Percentiles rank a stretch among this genome's conserved stretches.
Conservation (phyloP, 2,113 vertebrate species). For the Nematolebias whitei region DNA sequence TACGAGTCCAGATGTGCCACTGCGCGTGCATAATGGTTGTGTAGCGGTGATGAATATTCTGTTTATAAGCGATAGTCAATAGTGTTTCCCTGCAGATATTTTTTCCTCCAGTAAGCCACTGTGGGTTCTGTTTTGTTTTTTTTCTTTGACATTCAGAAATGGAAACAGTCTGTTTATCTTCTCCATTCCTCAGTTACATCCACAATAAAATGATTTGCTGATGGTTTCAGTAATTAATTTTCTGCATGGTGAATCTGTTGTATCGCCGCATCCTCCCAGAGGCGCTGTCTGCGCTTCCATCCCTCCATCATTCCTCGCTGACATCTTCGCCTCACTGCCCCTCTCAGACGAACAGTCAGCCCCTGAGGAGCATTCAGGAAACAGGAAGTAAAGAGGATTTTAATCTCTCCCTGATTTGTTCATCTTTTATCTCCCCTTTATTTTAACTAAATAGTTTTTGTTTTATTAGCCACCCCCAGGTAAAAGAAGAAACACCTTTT, state of each 20-base stretch:
- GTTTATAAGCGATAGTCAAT: constrained; percentile 40
- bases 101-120: constrained; percentile 32
- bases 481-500: constrained; percentile 61
- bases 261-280: constrained; percentile 45
- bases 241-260: constrained; percentile 61
- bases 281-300: constrained; percentile 54
- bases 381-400: constrained; percentile 20
- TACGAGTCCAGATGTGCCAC: constrained; percentile 3
- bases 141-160: constrained; percentile 48
- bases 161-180: constrained; percentile 59
- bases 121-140: constrained; percentile 7
- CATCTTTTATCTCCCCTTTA: constrained; percentile 24
- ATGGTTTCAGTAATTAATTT: constrained; percentile 77
- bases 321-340: constrained; percentile 44
- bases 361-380: constrained; percentile 45
- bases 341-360: constrained; percentile 44
- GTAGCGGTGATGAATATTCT: constrained; percentile 58
- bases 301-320: constrained; percentile 58
- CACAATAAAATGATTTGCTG: constrained; percentile 65
- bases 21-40: constrained; percentile 20
- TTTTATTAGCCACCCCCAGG: constrained; percentile 27
- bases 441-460: constrained; percentile 1
- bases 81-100: constrained; percentile 42
- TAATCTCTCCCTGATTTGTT: constrained; percentile 53
- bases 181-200: constrained; percentile 58